phyloP scores from a whole-genome alignment of 2,797 vertebrate genomes.

The Merluccius polli region DNA sequence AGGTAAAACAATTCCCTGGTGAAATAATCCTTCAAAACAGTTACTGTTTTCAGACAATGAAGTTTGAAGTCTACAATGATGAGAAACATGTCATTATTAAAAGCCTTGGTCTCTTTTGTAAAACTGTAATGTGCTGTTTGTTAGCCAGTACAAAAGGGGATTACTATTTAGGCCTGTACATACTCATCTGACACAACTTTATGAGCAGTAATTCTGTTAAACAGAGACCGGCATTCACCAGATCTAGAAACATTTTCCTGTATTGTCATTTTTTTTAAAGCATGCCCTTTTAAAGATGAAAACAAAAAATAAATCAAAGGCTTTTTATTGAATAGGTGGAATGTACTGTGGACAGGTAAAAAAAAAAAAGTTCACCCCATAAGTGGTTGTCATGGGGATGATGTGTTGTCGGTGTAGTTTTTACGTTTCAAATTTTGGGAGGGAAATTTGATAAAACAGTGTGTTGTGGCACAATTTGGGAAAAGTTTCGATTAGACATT shows the following conservation, averaged over 20 bases:
- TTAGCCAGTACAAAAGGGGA: slow-evolving; percentile 46
- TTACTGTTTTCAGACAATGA: neutral
- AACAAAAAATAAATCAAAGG: slow-evolving; percentile 23
- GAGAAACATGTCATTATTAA: neutral
- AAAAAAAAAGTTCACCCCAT: slow-evolving; percentile 34
- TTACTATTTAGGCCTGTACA: slow-evolving; percentile 47
- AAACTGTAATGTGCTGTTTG: slow-evolving; percentile 46
- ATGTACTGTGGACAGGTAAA: slow-evolving; percentile 53
- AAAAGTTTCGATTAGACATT: slow-evolving; percentile 34
- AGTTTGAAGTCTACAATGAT: neutral
- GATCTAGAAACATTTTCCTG: slow-evolving; percentile 41
- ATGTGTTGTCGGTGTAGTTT: slow-evolving; percentile 47
- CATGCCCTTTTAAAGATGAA: slow-evolving; percentile 47
- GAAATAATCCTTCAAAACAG: slow-evolving; percentile 1
- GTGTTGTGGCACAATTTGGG: slow-evolving; percentile 26
- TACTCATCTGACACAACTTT: slow-evolving; percentile 46
- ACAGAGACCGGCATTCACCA: slow-evolving; percentile 26
- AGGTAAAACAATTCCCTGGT: slow-evolving; percentile 1
- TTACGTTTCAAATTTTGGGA: slow-evolving; percentile 25
- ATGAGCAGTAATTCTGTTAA: slow-evolving; percentile 38
- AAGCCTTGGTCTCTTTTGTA: slow-evolving; percentile 13
- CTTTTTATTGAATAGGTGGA: slow-evolving; percentile 52
- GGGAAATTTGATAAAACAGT: slow-evolving; percentile 24
- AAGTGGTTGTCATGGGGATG: slow-evolving; percentile 29
- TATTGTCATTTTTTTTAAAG: slow-evolving; percentile 42